phyloP scores from a whole-genome alignment of 2,888 invertebrate genomes.

The Rotaria magnacalcarata region DNA sequence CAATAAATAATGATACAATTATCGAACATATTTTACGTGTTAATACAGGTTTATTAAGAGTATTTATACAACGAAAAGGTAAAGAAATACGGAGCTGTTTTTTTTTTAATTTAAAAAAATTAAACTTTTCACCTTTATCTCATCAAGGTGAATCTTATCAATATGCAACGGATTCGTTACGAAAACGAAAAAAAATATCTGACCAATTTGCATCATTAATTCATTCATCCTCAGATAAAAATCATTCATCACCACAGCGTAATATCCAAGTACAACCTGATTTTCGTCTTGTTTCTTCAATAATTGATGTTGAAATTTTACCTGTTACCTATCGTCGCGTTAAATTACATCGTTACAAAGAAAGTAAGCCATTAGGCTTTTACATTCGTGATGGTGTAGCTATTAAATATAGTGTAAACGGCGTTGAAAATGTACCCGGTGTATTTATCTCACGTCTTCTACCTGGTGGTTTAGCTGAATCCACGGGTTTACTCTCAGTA shows the following conservation, averaged over 20 bases:
- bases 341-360: conserved; percentile 79
- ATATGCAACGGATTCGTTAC: conserved; percentile 5
- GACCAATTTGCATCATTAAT: not conserved
- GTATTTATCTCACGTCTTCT: conserved; percentile 95
- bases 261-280: conserved; percentile 62
- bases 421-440: conserved; percentile 69
- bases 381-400: conserved; percentile 73
- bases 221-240: not conserved
- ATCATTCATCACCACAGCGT: not conserved
- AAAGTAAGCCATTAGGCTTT: conserved; percentile 93
- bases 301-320: conserved; percentile 97
- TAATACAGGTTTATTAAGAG: conserved; percentile 68
- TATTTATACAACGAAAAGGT: conserved; percentile 58
- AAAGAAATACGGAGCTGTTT: not conserved
- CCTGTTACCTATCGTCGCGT: conserved; percentile 83
- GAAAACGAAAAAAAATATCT: conserved; percentile 25
- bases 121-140: not conserved
- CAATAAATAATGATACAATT: conserved; percentile 98
- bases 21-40: conserved; percentile 80
- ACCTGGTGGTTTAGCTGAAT: conserved; percentile 90
- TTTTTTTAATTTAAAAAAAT: not conserved
- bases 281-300: conserved; percentile 94
- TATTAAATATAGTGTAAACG: conserved; percentile 56
- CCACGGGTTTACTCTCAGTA: conserved; percentile 90
- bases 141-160: conserved; percentile 11